A percentile compares a stretch with the other conserved stretches of the same genome.
Evolutionary conservation across 1,140 invertebrate species (phyloP).

Genomic region (Habropoda laboriosa): DNA sequence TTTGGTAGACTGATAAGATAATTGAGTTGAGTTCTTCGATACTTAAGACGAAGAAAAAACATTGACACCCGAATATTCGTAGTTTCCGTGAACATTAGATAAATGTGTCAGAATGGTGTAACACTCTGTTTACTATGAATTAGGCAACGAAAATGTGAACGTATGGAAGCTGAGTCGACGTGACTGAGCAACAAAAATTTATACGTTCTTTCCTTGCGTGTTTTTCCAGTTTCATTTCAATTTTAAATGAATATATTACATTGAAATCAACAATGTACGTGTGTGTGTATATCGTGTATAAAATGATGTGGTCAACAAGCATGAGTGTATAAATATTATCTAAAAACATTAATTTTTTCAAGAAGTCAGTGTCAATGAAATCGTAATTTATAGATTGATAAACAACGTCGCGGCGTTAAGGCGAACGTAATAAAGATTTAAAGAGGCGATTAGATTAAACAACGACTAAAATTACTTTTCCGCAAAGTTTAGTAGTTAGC

Average conservation of each 20-base stretch:
- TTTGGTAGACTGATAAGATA: constrained; percentile 21
- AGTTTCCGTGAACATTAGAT: neutral
- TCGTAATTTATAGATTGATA: neutral
- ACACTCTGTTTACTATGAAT: neutral
- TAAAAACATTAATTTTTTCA: neutral
- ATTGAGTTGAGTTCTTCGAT: neutral
- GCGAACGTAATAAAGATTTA: constrained; percentile 8
- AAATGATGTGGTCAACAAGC: no score
- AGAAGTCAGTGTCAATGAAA: neutral
- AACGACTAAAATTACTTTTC: neutral
- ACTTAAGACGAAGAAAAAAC: neutral
- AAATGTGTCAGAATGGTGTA: neutral
- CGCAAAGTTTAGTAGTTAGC: neutral
- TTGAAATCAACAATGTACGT: no score
- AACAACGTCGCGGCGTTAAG: neutral
- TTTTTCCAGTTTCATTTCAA: neutral
- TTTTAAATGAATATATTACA: neutral
- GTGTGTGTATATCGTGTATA: neutral
- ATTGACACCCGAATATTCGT: neutral
- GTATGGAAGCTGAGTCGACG: neutral
- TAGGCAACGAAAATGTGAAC: neutral
- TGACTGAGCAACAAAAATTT: neutral
- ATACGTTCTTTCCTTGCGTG: neutral
- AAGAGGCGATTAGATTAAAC: neutral
- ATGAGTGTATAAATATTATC: neutral